Conservation (phyloP, 1,140 invertebrate species). For the Pseudoatta argentina region DNA sequence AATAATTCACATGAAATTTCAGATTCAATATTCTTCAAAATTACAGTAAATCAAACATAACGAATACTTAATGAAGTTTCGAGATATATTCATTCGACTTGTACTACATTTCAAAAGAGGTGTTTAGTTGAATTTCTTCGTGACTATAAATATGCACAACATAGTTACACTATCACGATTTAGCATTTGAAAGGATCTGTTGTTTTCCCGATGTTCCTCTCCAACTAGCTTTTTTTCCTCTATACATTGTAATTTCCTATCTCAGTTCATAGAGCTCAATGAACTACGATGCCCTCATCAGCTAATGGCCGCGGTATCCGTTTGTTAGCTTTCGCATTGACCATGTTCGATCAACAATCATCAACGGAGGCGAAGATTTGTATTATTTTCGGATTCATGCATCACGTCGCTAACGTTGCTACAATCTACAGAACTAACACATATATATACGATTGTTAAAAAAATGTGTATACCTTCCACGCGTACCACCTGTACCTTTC, state of each 20-base stretch:
- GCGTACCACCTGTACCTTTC: background rate
- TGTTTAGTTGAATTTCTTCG: background rate
- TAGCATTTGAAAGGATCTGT: conserved; percentile 39
- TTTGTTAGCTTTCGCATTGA: conserved; percentile 43
- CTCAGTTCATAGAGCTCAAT: conserved; percentile 49
- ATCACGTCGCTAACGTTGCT: background rate
- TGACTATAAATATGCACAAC: background rate
- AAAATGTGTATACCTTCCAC: background rate
- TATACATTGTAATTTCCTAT: conserved; percentile 37
- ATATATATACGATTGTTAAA: background rate
- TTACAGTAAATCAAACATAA: background rate
- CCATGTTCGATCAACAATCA: conserved; percentile 29
- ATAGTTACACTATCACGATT: conserved; percentile 1
- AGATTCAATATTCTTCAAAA: background rate
- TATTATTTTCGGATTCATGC: conserved; percentile 29
- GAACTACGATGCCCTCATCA: conserved; percentile 69
- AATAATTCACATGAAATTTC: background rate
- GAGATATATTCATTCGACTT: background rate
- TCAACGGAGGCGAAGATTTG: conserved; percentile 37
- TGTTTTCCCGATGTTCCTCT: conserved; percentile 21
- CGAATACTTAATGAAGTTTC: background rate
- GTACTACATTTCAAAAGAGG: background rate
- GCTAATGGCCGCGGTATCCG: conserved; percentile 64
- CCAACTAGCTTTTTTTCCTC: background rate
- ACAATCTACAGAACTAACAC: background rate